Evolutionary conservation across 2,113 vertebrate genomes (phyloP).

Genomic region (Leptosomus discolor): DNA sequence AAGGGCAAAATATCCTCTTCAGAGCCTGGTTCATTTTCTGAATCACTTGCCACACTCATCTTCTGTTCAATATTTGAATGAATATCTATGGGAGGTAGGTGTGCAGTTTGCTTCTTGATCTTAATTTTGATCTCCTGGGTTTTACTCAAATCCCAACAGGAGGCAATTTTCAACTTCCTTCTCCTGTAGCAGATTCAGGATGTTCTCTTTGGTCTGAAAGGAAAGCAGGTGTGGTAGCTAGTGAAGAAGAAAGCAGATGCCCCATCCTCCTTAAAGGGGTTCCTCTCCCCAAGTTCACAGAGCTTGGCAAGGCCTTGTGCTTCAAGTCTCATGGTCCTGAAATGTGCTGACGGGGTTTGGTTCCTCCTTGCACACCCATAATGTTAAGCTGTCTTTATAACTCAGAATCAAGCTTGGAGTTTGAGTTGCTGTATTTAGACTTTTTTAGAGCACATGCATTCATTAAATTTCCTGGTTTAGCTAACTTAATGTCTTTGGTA

Average conservation of each 20-base stretch:
- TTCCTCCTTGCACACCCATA: neutral
- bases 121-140: neutral
- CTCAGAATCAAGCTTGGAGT: neutral
- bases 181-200: neutral
- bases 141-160: neutral
- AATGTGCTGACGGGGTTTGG: neutral
- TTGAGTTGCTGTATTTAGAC: neutral
- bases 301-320: neutral
- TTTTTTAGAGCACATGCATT: neutral
- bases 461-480: neutral
- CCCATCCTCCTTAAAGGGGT: neutral
- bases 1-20: neutral
- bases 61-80: neutral
- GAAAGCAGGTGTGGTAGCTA: neutral
- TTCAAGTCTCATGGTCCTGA: neutral
- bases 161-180: neutral
- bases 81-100: neutral
- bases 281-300: neutral
- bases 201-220: neutral
- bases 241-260: neutral
- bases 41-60: neutral
- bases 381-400: neutral
- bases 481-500: neutral
- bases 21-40: neutral
- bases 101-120: neutral